A percentile compares a stretch with the other conserved stretches of the same genome.
These are phyloP conservation scores for Nansenia antarctica DNA, from an alignment of 2,113 vertebrate genomes.

Conservation along the genomic window DNA sequence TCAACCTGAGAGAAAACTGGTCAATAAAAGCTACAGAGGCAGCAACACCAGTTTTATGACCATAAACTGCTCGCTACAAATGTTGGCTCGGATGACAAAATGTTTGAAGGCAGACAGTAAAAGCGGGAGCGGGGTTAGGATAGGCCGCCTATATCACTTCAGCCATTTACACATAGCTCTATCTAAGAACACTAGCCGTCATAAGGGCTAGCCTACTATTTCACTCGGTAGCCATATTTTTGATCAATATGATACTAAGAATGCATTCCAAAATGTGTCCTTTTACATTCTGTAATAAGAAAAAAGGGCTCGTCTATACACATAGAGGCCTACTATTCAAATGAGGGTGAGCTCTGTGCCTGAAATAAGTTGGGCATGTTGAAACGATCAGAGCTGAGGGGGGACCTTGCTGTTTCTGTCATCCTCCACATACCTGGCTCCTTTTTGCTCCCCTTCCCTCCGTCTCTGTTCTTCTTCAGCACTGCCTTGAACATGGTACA, in stretches of 20 bases:
- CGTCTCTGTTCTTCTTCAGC: constrained; percentile 95
- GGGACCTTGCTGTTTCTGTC: neutral
- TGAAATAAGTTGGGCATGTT: neutral
- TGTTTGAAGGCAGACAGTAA: constrained; percentile 4
- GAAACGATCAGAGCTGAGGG: neutral
- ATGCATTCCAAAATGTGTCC: neutral
- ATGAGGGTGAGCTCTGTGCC: neutral
- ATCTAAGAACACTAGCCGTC: neutral
- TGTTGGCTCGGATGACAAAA: constrained; percentile 10
- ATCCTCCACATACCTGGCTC: constrained; percentile 83
- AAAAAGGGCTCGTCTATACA: neutral
- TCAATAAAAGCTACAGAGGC: neutral
- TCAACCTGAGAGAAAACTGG: neutral
- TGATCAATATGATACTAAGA: neutral
- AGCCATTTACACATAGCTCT: constrained; percentile 13
- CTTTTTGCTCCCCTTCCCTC: constrained; percentile 89
- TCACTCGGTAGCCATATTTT: neutral
- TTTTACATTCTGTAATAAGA: neutral
- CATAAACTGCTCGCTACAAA: constrained; percentile 7
- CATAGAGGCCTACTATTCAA: neutral
- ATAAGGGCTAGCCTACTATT: too few species aligned
- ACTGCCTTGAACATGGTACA: constrained; percentile 93
- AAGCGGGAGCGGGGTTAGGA: too few species aligned
- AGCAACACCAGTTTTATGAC: neutral
- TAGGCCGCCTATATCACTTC: too few species aligned